Evolutionary conservation across 2,113 vertebrate species (phyloP).

Genomic region (Neotoma lepida): DNA sequence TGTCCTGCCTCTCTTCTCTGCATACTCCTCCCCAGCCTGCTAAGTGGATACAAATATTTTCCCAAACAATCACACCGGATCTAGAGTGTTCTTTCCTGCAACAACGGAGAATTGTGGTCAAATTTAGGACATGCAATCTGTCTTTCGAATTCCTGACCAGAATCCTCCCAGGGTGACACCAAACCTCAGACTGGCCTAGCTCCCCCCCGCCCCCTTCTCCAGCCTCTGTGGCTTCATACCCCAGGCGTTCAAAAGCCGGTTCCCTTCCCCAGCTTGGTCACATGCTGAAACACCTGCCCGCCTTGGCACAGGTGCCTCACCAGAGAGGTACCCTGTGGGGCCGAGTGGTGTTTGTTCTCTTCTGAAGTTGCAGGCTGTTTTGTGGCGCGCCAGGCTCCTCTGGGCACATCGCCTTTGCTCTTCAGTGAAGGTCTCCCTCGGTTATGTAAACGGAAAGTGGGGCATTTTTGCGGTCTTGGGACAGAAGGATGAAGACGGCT

Average conservation of each 20-base stretch:
- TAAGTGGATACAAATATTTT: not conserved
- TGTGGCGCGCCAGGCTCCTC: not conserved
- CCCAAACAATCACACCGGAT: not conserved
- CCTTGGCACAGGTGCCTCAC: slow-evolving; percentile 35
- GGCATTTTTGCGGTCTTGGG: not conserved
- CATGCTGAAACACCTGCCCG: slow-evolving; percentile 32
- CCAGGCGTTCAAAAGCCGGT: not conserved
- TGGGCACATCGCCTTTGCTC: not conserved
- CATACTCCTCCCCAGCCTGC: not conserved
- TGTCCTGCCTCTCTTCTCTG: not conserved
- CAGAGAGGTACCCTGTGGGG: slow-evolving; percentile 12
- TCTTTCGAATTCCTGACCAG: slow-evolving; percentile 64
- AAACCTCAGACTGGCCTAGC: slow-evolving; percentile 33
- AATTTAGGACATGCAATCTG: slow-evolving; percentile 51
- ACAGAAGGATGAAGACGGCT: not conserved
- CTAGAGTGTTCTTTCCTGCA: slow-evolving; percentile 36
- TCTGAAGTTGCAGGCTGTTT: not conserved
- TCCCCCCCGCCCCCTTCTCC: not conserved
- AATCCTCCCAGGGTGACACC: slow-evolving; percentile 46
- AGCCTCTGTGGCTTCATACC: not conserved
- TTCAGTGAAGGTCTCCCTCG: not conserved
- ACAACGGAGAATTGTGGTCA: slow-evolving; percentile 53
- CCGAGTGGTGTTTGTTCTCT: not conserved
- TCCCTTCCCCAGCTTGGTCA: not conserved
- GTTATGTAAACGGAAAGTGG: not conserved